Conservation (phyloP, 1,140 invertebrate genomes). For the Brachionus asplanchnoidis region DNA sequence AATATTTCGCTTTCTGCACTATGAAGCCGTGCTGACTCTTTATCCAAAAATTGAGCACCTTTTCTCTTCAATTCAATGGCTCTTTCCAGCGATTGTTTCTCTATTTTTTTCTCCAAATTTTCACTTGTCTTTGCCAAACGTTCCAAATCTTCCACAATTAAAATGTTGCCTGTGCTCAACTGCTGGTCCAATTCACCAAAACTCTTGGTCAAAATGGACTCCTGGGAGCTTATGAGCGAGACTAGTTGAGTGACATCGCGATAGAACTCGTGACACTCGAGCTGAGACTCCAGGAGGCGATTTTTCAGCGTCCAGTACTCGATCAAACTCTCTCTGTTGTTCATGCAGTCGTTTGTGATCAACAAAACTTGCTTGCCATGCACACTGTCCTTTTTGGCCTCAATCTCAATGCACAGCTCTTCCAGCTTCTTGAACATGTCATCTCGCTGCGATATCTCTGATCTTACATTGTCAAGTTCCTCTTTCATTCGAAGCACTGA, state of each 20-base stretch:
- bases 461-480: not conserved
- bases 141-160: conserved; percentile 13
- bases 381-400: not conserved
- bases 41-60: not conserved
- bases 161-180: not conserved
- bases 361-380: not conserved
- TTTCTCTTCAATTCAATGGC: conserved; percentile 9
- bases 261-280: conserved; percentile 33
- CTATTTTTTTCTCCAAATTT: conserved; percentile 10
- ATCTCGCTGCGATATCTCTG: conserved; percentile 22
- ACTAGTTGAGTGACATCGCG: not conserved
- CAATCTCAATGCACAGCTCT: conserved; percentile 8
- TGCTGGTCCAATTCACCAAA: not conserved
- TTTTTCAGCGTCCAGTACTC: conserved; percentile 8
- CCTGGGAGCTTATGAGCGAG: not conserved
- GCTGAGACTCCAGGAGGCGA: not conserved
- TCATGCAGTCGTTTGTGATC: not conserved
- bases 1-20: not conserved
- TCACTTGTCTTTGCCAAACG: not conserved
- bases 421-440: conserved; percentile 12
- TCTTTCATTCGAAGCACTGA: not conserved
- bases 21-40: not conserved
- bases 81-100: not conserved
- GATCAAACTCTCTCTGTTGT: not conserved
- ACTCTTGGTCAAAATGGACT: not conserved